Evolutionary conservation across 2,797 vertebrate species (phyloP), one percentile per base, ranked within the genome.

Genomic region (Spea hammondii): DNA sequence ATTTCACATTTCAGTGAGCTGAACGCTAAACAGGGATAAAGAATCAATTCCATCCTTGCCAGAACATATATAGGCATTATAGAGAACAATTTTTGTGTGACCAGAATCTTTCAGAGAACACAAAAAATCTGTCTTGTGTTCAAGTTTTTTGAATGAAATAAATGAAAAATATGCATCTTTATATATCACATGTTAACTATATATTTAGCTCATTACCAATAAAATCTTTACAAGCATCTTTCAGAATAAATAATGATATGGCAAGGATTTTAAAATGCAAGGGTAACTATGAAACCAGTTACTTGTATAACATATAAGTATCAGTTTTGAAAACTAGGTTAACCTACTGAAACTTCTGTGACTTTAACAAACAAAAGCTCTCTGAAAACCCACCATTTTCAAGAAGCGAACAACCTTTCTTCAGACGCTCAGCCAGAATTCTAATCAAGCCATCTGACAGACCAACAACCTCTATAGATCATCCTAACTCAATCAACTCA

Each of bases 171-270:
- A 53, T 73, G 70, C 53, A 79, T 8, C 14, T 79, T 79, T 53
- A 13, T 49, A 59, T 5, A 78, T 60, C 17, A 13, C 17, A 14
- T 14, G 46, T 50, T 59, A 78, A 72, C 32, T 32, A 72, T 78
- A 51, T 62, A 60, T 66, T 72, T 44, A 66, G 64, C 64, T 73
- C 70, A 73, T 72, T 53, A 62, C 68, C 54, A 79, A 45, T 50
- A 60, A 79, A 68, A 73, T 66, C 70, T 68, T 68, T 73, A 59
- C 59, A 66, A 60, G 54, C 77, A 73, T 73, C 53, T 78, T 73
- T 73, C 46, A 73, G 49, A 79, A 70, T 77, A 70, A 65, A 77
- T 17, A 77, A 78, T 65, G 46, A 72, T 46, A 72, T 78, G 46
- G 72, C 65, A 73, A 73, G 45, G 57, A 71, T 65, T 66, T 78